Percentiles rank a stretch among this genome's conserved stretches.
Evolutionary conservation across 2,888 invertebrate species (phyloP).

Genomic region (Cataglyphis rosenhaueri): DNA sequence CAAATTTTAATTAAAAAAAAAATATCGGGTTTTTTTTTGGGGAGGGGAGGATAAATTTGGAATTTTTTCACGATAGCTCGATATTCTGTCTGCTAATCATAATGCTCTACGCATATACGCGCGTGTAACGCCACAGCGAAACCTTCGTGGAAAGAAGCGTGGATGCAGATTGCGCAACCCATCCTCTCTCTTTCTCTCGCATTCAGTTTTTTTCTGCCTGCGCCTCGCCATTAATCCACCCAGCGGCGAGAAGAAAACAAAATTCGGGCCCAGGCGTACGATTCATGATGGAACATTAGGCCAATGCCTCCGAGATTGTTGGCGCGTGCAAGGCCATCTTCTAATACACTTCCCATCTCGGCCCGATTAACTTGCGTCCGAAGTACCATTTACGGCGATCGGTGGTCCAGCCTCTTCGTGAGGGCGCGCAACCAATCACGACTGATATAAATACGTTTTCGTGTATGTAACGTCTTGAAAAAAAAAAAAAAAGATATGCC

Average conservation of each 20-base stretch:
- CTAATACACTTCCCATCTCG: conserved; percentile 49
- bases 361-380: conserved; percentile 59
- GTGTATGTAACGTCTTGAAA: not conserved
- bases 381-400: conserved; percentile 53
- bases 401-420: not conserved
- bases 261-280: conserved; percentile 53
- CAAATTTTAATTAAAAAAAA: not conserved
- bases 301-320: conserved; percentile 77
- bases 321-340: conserved; percentile 78
- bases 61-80: conserved; percentile 21
- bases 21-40: not conserved
- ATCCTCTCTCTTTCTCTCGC: not conserved
- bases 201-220: conserved; percentile 33
- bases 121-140: conserved; percentile 8
- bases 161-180: conserved; percentile 64
- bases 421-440: conserved; percentile 8
- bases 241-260: conserved; percentile 59
- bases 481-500: not conserved
- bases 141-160: conserved; percentile 46
- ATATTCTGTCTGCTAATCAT: not conserved
- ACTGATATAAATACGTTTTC: not conserved
- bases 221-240: conserved; percentile 48
- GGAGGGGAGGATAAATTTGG: not conserved
- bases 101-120: conserved; percentile 11
- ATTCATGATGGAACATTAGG: conserved; percentile 66